Evolutionary conservation across 1,140 invertebrate species (phyloP).

Genomic region (Bombus balteatus): DNA sequence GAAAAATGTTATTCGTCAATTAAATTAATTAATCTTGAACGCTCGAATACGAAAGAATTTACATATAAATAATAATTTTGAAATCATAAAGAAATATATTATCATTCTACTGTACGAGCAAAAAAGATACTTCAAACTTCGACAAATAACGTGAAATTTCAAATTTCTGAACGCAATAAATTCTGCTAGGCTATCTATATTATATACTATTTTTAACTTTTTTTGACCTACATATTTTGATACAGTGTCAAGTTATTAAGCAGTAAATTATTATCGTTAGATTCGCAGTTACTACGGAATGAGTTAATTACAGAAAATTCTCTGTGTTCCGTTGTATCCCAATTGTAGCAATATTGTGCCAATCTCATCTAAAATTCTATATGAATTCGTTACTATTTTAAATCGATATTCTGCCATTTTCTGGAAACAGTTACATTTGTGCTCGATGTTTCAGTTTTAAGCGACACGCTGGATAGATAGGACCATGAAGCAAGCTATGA

Average conservation of each 20-base stretch:
- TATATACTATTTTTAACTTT: neutral
- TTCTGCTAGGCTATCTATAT: neutral
- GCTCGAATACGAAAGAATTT: no score
- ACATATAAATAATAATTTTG: neutral
- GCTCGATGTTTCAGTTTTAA: neutral
- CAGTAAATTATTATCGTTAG: neutral
- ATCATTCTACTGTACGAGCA: neutral
- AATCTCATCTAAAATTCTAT: neutral
- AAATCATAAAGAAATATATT: neutral
- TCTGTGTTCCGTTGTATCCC: no score
- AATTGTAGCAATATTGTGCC: neutral
- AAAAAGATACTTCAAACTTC: neutral
- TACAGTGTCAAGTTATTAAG: neutral
- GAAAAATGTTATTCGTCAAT: neutral
- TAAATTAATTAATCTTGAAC: neutral
- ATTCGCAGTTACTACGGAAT: neutral
- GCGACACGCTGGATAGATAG: neutral
- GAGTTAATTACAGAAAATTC: slow-evolving; percentile 22
- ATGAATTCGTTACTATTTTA: neutral
- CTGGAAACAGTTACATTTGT: no score
- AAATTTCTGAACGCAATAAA: neutral
- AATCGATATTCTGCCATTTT: neutral
- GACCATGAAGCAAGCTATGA: neutral
- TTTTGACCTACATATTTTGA: no score
- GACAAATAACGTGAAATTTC: neutral